phyloP scores from a whole-genome alignment of 2,113 vertebrate genomes.

The Beaufortia kweichowensis region DNA sequence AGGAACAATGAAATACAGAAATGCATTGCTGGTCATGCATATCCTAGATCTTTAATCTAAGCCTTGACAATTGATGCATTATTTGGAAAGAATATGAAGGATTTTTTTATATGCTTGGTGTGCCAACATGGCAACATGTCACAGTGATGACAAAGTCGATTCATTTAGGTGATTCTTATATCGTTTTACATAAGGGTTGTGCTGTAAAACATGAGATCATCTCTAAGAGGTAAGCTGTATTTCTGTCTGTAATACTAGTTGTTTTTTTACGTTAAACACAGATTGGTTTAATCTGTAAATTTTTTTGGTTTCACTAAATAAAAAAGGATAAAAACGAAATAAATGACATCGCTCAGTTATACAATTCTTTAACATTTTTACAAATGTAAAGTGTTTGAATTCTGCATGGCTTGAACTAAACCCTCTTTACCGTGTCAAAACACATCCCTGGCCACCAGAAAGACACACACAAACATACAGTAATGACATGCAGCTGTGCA shows the following conservation, averaged over 20 bases:
- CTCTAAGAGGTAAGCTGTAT: background rate
- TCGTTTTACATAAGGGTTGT: background rate
- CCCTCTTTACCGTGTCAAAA: background rate
- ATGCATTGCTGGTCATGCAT: background rate
- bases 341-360: too few relatives aligned
- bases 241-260: too few relatives aligned
- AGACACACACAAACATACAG: conserved; percentile 16
- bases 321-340: background rate
- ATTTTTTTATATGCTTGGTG: background rate
- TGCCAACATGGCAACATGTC: conserved; percentile 6
- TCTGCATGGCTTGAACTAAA: background rate
- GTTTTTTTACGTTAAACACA: too few relatives aligned
- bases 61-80: background rate
- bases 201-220: background rate
- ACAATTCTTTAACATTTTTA: too few relatives aligned
- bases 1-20: background rate
- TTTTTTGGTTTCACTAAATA: background rate
- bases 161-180: background rate
- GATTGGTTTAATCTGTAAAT: too few relatives aligned
- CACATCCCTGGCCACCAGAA: background rate
- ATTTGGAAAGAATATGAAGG: background rate
- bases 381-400: background rate
- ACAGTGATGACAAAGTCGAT: background rate
- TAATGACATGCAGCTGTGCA: conserved; percentile 6
- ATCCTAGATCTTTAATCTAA: background rate